Conservation (phyloP, 2,888 invertebrate species). For the Keiferia lycopersicella region DNA sequence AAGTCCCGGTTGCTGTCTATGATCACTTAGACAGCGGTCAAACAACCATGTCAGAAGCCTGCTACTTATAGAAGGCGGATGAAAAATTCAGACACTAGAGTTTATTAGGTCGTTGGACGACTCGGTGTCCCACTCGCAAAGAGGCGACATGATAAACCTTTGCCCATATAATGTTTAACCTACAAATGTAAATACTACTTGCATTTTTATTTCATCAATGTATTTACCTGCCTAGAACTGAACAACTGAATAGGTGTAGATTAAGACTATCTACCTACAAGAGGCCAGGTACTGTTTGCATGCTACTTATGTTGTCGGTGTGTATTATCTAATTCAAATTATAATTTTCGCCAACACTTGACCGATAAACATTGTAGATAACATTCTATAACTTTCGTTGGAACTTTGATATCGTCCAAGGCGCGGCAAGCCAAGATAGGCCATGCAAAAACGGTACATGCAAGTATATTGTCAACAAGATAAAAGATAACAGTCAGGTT, state of each 20-base stretch:
- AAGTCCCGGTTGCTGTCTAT: too few species aligned
- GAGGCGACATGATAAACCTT: too few species aligned
- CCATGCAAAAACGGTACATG: constrained; percentile 29
- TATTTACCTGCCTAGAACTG: too few species aligned
- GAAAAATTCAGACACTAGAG: too few species aligned
- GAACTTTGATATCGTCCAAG: constrained; percentile 28
- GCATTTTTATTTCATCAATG: too few species aligned
- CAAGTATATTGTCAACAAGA: constrained; percentile 36
- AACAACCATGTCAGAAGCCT: too few species aligned
- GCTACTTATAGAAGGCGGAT: too few species aligned
- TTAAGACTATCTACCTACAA: neutral
- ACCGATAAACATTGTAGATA: constrained; percentile 29
- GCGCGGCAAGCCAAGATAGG: constrained; percentile 21
- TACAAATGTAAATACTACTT: too few species aligned
- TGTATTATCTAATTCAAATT: neutral
- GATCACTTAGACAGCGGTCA: too few species aligned
- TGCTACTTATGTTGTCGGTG: neutral
- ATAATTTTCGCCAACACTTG: constrained; percentile 15
- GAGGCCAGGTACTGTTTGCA: neutral
- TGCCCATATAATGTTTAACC: too few species aligned
- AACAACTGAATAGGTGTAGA: neutral
- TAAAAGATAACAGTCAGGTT: constrained; percentile 29
- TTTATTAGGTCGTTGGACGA: too few species aligned
- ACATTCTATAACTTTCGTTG: constrained; percentile 23
- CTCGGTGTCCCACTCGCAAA: too few species aligned